Evolutionary conservation across 2,888 invertebrate species (phyloP).

Genomic region (Germaria angustata): DNA sequence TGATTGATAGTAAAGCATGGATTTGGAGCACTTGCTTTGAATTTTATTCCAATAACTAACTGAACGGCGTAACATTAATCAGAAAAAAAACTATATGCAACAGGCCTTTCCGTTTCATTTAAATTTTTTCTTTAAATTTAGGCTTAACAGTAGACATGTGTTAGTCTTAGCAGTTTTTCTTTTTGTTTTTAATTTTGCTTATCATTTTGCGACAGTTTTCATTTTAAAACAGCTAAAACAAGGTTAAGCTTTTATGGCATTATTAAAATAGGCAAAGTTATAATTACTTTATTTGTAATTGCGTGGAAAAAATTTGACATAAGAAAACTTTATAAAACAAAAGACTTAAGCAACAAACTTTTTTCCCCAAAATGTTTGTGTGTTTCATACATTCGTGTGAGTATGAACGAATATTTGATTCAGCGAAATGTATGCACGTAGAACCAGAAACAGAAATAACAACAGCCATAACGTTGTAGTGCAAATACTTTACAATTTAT

Average conservation of each 20-base stretch:
- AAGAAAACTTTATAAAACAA: conserved; percentile 24
- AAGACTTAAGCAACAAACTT: conserved; percentile 50
- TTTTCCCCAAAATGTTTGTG: neutral
- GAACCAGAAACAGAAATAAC: neutral
- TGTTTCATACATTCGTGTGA: too few species aligned
- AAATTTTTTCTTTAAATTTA: neutral
- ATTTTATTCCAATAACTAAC: conserved; percentile 36
- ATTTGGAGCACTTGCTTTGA: conserved; percentile 62
- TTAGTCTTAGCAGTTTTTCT: neutral
- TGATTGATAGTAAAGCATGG: conserved; percentile 58
- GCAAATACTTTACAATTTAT: conserved; percentile 38
- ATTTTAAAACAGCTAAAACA: conserved; percentile 7
- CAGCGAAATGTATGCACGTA: neutral
- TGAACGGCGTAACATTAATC: neutral
- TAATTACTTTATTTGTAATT: conserved; percentile 47
- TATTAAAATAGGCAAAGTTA: conserved; percentile 41
- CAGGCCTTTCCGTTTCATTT: conserved; percentile 10
- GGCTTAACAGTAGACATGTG: neutral
- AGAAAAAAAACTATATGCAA: neutral
- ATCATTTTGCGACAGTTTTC: neutral
- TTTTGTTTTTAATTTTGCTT: neutral
- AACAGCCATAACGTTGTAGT: neutral
- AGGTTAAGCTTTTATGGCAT: conserved; percentile 40
- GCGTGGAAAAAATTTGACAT: neutral
- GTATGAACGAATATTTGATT: too few species aligned